These are phyloP conservation scores for Campylomormyrus tamandua DNA, from an alignment of 2,113 vertebrate genomes.

Conservation along the genomic window DNA sequence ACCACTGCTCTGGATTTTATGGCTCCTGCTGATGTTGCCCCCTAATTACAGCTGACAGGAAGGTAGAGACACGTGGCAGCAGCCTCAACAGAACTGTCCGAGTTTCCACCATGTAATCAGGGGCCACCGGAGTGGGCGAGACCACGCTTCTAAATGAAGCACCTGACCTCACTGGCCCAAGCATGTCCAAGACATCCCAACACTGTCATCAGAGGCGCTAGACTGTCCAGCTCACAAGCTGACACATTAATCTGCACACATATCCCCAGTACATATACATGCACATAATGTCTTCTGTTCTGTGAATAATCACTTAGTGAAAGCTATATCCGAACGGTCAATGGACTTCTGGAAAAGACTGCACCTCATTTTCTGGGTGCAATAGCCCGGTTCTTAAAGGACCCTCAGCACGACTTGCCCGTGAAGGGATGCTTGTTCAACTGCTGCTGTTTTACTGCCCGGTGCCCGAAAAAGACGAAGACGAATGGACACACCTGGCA, in stretches of 20 bases:
- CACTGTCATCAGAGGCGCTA: not conserved
- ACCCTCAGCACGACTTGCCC: not conserved
- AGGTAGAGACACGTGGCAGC: not conserved
- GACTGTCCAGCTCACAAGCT: not conserved
- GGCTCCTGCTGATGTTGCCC: not conserved
- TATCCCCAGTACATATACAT: not conserved
- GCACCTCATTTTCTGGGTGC: not conserved
- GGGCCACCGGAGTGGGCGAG: not conserved
- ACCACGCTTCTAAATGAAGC: not conserved
- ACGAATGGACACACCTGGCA: not conserved
- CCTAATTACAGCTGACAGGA: not conserved
- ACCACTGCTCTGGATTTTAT: not conserved
- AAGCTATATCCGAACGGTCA: not conserved
- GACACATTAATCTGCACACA: not conserved
- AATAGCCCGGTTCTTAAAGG: not conserved
- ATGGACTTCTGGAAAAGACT: not conserved
- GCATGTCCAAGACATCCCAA: not conserved
- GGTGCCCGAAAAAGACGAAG: not conserved
- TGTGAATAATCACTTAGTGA: not conserved
- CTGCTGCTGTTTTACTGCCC: not conserved
- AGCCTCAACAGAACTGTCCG: not conserved
- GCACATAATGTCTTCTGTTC: not conserved
- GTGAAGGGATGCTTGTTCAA: not conserved
- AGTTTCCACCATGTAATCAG: not conserved
- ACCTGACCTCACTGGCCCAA: not conserved